A percentile compares a stretch with the other conserved stretches of the same genome.
Conservation (phyloP, 2,888 invertebrate genomes). For the Camptogramma bilineatum region DNA sequence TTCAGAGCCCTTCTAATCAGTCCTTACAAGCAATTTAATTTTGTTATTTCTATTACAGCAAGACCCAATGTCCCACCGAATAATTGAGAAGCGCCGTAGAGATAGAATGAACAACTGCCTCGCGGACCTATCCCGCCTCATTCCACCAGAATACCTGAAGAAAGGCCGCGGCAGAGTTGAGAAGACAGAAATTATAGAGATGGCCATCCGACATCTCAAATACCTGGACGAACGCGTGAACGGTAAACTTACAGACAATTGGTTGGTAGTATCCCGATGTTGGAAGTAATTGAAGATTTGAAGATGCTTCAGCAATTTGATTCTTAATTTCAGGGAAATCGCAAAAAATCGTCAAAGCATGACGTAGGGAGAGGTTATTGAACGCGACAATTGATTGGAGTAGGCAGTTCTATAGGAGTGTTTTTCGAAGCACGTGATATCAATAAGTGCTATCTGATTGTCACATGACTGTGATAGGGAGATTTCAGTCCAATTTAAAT, state of each 20-base stretch:
- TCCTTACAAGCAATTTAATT: not conserved
- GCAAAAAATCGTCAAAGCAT: not conserved
- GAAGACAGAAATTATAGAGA: conserved; percentile 99
- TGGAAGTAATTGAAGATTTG: conserved; percentile 25
- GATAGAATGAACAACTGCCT: conserved; percentile 99
- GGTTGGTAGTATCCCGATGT: conserved; percentile 53
- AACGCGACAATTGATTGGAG: not conserved
- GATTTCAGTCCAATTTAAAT: not conserved
- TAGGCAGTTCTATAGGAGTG: not conserved
- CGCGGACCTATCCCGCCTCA: conserved; percentile 96
- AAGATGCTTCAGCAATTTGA: not conserved
- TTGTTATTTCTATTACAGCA: conserved; percentile 82
- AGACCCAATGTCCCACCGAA: conserved; percentile 99
- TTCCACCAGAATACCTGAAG: conserved; percentile 96
- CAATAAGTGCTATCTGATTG: conserved; percentile 5
- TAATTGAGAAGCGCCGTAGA: conserved; percentile 97
- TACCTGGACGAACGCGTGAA: conserved; percentile 90
- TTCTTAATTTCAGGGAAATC: not conserved
- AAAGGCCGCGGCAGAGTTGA: conserved; percentile 98
- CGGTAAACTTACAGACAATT: conserved; percentile 53
- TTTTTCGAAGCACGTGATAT: conserved; percentile 9
- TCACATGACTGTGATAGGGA: not conserved
- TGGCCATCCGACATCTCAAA: conserved; percentile 98
- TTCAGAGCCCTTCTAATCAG: not conserved
- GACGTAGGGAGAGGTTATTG: not conserved